Conservation (phyloP, 2,888 invertebrate species). For the Acleris holmiana region DNA sequence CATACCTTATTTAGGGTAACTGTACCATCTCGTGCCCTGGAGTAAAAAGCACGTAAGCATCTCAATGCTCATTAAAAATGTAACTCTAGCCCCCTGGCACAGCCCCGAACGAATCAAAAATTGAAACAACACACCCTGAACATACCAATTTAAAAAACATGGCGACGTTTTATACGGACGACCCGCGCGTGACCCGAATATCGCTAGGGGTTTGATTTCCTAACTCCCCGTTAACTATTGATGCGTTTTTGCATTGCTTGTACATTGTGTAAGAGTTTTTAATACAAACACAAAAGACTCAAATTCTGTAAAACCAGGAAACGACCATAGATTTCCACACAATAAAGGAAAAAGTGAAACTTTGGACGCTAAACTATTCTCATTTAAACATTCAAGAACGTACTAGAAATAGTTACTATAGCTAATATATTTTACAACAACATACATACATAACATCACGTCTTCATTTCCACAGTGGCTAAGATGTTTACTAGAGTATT, state of each 20-base stretch:
- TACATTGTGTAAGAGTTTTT: no score
- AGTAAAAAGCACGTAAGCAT: constrained; percentile 18
- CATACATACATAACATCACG: no score
- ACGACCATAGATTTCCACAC: no score
- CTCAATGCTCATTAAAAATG: constrained; percentile 33
- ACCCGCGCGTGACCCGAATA: constrained; percentile 24
- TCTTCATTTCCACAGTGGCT: no score
- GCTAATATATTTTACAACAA: no score
- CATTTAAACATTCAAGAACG: no score
- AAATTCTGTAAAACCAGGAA: no score
- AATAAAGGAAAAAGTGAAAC: no score
- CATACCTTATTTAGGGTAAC: constrained; percentile 2
- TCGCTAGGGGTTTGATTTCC: constrained; percentile 27
- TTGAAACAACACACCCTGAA: constrained; percentile 32
- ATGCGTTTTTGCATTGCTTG: background rate
- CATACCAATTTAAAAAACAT: constrained; percentile 33
- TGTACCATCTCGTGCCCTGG: background rate
- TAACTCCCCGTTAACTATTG: constrained; percentile 6
- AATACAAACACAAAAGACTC: no score
- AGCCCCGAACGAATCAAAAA: constrained; percentile 29
- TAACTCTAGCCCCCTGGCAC: constrained; percentile 14
- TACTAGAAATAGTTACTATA: no score
- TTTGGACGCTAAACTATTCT: no score
- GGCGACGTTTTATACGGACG: constrained; percentile 26
- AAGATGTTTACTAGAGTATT: no score